phyloP scores from a whole-genome alignment of 1,140 invertebrate genomes.

The Aricia agestis region DNA sequence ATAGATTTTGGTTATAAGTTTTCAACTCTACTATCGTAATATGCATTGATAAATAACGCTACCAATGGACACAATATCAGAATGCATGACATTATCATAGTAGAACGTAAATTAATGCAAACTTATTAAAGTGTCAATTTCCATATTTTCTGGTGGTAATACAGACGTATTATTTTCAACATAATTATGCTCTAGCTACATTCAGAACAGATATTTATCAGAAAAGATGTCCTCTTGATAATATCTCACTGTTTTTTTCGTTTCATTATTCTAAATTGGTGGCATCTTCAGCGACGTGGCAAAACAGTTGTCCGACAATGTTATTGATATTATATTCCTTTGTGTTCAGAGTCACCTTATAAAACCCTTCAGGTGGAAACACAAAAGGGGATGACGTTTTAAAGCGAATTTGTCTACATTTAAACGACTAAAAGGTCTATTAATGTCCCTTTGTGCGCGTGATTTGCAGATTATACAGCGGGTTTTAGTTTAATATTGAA shows the following conservation, averaged over 20 bases:
- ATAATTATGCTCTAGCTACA: too few relatives aligned
- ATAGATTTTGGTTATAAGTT: too few relatives aligned
- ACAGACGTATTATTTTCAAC: too few relatives aligned
- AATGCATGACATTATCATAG: too few relatives aligned
- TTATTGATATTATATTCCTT: neutral
- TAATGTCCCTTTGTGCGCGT: slow-evolving; percentile 50
- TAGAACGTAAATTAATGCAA: too few relatives aligned
- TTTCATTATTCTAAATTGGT: neutral
- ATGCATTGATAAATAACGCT: too few relatives aligned
- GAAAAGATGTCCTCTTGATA: neutral
- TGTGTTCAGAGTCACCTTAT: slow-evolving; percentile 23
- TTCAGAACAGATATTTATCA: too few relatives aligned
- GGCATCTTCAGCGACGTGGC: neutral
- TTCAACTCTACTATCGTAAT: too few relatives aligned
- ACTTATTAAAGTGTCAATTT: too few relatives aligned
- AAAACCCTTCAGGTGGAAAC: slow-evolving; percentile 34
- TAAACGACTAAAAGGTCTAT: slow-evolving; percentile 58
- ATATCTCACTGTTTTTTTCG: neutral
- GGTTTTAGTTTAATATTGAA: slow-evolving; percentile 26
- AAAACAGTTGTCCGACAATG: slow-evolving; percentile 31
- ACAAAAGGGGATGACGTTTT: slow-evolving; percentile 44
- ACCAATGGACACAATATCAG: too few relatives aligned
- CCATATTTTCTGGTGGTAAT: too few relatives aligned
- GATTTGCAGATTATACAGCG: slow-evolving; percentile 37
- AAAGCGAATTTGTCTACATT: slow-evolving; percentile 67